Base-by-base conservation (phyloP, 2,797 vertebrate genomes). In the Rhodeus uyekii region DNA sequence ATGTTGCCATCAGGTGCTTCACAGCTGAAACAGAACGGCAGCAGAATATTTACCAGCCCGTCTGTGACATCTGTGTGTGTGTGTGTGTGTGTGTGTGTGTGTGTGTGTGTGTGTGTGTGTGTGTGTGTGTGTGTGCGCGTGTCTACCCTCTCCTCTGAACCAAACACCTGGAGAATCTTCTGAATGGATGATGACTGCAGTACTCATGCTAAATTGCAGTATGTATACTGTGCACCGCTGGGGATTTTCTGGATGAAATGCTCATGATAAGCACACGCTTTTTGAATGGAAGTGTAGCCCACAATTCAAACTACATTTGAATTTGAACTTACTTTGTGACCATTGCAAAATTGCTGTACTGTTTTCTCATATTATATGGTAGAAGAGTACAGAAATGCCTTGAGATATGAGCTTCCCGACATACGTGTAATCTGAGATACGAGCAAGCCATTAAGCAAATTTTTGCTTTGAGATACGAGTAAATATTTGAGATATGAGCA, bases 1-100 rank as follows among this genome's bases (percentile, higher is more conserved):
- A 82, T 32, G 50, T 53, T 82, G 83, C 71, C 76, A 82, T 83
- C 84, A 86, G 82, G 82, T 82, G 86, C 34, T 76, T 83, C 76
- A 61, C 63, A 84, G 76, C 82, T 80, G 85, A 86, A n/a, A 77
- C 61, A 82, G 77, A 67, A 82, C 71, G 39, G 12, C 32, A 82
- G 29, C 76, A 58, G 86, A 82, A 87, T 79, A 81, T 80, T 81
- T 53, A 84, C 64, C 76, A 67, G 82, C 64, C 71, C 48, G 53
- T 38, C 53, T 65, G 76, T 16, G 78, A 76, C 82, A 84, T 84
- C 82, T 87, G 82, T 76, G 81, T 78, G 73, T 34, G 60, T 48
- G 38, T 22, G 65, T 44, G 42, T 44, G 42, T 34, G 16, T 34
- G 9, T 29, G 22, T 44, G 19, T 19, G 55, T 74, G 61, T 38